Conservation (phyloP, 92 coral and sea anemone genomes). For the Epizoanthus fatuus region DNA sequence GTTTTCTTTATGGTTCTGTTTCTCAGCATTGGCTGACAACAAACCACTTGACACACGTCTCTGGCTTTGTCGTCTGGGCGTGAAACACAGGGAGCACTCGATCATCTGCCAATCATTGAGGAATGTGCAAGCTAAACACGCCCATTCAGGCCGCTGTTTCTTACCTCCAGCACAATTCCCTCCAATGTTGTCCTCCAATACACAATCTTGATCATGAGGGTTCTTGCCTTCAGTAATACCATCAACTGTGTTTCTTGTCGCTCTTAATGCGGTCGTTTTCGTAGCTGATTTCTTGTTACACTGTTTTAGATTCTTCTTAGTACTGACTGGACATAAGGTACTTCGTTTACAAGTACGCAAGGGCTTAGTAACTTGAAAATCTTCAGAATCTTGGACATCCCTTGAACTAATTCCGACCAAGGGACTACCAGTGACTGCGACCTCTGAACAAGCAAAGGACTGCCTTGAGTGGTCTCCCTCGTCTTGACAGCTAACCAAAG, state of each 20-base stretch:
- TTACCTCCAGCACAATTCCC: neutral
- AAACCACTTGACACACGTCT: conserved; percentile 43
- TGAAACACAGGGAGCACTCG: conserved; percentile 85
- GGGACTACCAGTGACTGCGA: neutral
- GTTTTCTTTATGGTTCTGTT: neutral
- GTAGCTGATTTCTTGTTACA: conserved; percentile 1
- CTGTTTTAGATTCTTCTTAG: neutral
- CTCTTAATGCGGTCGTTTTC: neutral
- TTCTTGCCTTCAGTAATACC: neutral
- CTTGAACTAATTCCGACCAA: neutral
- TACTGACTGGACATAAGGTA: neutral
- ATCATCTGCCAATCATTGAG: conserved; percentile 78
- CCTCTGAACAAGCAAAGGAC: neutral
- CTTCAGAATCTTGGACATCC: conserved; percentile 8
- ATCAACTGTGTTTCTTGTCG: neutral
- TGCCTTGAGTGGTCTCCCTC: neutral
- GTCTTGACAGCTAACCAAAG: neutral
- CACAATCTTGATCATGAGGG: neutral
- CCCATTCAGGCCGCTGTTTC: conserved; percentile 64
- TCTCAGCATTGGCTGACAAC: neutral
- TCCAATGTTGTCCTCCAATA: neutral
- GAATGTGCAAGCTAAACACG: conserved; percentile 80
- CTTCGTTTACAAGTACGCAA: neutral
- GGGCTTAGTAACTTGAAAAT: conserved; percentile 2
- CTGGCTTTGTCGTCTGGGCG: conserved; percentile 86